Evolutionary conservation across 2,888 invertebrate genomes (phyloP), one percentile per base, ranked within the genome.

Genomic region (Cerastoderma edule): DNA sequence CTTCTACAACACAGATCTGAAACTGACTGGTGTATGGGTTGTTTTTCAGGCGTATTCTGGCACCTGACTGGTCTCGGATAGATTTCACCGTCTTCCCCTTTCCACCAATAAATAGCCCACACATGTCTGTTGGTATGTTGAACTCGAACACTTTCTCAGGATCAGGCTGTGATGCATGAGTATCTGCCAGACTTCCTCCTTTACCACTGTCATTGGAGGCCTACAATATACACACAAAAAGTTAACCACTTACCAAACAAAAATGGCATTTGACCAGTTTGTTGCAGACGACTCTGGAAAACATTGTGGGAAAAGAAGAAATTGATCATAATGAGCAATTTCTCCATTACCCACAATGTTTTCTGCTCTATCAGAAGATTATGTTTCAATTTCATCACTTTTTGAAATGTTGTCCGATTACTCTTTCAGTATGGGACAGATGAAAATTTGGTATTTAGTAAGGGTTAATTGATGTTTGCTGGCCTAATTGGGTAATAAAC

Each of bases 81-180:
- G 95, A 95, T 83, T 96, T 95, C n/a, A 98, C 95, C 93, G 96
- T 96, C 50, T 94, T 94, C 54, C 97, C 97, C 86, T 95, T 95
- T 87, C 95, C 95, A 50, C 98, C 98, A 92, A 98, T 98, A 85
- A 98, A 94, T 73, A 96, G 95, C 24, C 98, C 98, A 75, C 97
- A 97, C 82, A 97, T 93, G 72, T 94, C 90, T 60, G 92, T 88
- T 2, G 93, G 93, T 72, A 93, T 91, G 78, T 93, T 93, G 84
- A 93, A 93, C 78, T 93, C 82, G 48, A 67, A 82, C 6, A 77
- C 39, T 1, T 67, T 91, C 72, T 92, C 92, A 95, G 89, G 96
- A 95, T 84, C 95, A 44, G 63, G 64, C 2, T 75, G 30, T 13
- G 74, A 72, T n/a, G 48, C 22, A 53, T 60, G n/a, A 50, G 53